These are phyloP conservation scores for Hydriomena furcata DNA, from an alignment of 2,888 invertebrate species.

Conservation along the genomic window DNA sequence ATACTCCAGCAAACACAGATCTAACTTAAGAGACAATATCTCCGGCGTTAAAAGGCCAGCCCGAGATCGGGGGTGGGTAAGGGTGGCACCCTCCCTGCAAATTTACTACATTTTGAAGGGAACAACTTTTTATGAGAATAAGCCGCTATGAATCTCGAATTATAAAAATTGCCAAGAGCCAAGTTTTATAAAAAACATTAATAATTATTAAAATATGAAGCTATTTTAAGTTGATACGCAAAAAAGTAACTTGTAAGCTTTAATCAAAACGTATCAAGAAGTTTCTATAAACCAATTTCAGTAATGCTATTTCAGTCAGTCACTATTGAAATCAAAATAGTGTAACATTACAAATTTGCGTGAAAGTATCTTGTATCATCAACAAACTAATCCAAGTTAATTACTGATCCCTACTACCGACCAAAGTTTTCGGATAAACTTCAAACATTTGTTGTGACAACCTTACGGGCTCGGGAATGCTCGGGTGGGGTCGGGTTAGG, in stretches of 20 bases:
- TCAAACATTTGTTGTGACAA: constrained; percentile 60
- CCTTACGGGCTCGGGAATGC: constrained; percentile 49
- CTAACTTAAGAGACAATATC: constrained; percentile 82
- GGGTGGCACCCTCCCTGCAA: constrained; percentile 67
- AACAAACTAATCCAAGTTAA: constrained; percentile 41
- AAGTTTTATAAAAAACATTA: too few species aligned
- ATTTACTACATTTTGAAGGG: constrained; percentile 83
- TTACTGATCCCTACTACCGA: constrained; percentile 46
- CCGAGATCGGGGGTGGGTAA: constrained; percentile 59
- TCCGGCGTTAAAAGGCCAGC: constrained; percentile 81
- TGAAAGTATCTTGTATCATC: not conserved
- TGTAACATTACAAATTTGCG: not conserved
- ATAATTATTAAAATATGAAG: too few species aligned
- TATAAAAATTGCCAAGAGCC: constrained; percentile 71
- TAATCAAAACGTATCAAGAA: too few species aligned
- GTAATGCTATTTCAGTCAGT: too few species aligned
- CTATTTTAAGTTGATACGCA: too few species aligned
- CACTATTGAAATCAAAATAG: too few species aligned
- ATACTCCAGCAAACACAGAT: constrained; percentile 77
- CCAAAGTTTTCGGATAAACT: constrained; percentile 58
- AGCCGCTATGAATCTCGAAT: constrained; percentile 82
- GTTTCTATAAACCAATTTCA: too few species aligned
- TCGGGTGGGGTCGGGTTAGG: constrained; percentile 56
- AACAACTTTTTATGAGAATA: constrained; percentile 83
- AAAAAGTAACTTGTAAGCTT: too few species aligned